phyloP scores from a whole-genome alignment of 2,888 invertebrate species.

The Synergus gifuensis region DNA sequence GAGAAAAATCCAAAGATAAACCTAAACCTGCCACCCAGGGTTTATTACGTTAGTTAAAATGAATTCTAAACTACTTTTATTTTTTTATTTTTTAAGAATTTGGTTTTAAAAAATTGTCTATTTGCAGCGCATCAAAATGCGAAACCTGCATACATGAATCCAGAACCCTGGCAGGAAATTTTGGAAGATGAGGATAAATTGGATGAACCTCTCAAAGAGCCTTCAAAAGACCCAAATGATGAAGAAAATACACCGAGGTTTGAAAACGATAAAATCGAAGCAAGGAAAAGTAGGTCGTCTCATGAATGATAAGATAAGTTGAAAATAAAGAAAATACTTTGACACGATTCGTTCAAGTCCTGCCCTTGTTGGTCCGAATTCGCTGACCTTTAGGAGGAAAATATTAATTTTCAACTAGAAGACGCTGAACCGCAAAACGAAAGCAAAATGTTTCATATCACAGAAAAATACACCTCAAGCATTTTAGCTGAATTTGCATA shows the following conservation, averaged over 20 bases:
- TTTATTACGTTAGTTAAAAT: conserved; percentile 81
- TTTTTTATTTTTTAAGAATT: conserved; percentile 34
- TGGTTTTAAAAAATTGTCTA: neutral
- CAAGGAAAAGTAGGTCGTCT: neutral
- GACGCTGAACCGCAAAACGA: neutral
- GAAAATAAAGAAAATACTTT: neutral
- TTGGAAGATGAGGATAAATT: conserved; percentile 66
- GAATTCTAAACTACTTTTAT: conserved; percentile 25
- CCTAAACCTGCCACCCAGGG: conserved; percentile 83
- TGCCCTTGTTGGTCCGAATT: neutral
- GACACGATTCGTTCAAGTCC: neutral
- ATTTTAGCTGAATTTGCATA: neutral
- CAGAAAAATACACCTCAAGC: neutral
- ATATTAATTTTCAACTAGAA: neutral
- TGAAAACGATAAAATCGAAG: neutral
- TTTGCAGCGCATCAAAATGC: conserved; percentile 83
- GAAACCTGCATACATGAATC: conserved; percentile 83
- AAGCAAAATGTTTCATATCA: neutral
- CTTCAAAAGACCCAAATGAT: neutral
- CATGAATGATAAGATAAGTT: conserved; percentile 11
- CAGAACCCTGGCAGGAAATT: conserved; percentile 82
- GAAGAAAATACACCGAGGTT: neutral
- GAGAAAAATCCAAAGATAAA: conserved; percentile 81
- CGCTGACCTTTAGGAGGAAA: neutral
- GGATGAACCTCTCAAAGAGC: neutral